Conservation (phyloP, 2,797 vertebrate genomes). For the Huso huso region DNA sequence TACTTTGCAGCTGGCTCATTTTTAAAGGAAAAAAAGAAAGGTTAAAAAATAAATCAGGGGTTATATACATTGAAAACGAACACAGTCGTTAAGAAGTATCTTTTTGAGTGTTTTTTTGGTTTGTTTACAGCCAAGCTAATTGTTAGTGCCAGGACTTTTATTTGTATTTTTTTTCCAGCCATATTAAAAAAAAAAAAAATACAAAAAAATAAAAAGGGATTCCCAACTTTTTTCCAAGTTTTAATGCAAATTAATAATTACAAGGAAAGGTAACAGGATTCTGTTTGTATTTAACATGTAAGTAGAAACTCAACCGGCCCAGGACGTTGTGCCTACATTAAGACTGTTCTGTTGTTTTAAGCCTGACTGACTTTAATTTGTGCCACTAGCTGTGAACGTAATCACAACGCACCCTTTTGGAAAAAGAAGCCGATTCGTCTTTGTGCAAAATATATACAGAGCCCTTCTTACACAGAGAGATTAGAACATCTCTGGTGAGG, state of each 20-base stretch:
- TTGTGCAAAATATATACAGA: neutral
- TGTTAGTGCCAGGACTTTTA: constrained; percentile 8
- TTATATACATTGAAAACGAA: too few relatives aligned
- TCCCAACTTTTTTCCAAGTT: constrained; percentile 29
- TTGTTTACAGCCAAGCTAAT: constrained; percentile 11
- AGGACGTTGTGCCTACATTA: constrained; percentile 27
- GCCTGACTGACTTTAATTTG: neutral
- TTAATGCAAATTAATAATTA: constrained; percentile 34
- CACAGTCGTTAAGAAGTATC: neutral
- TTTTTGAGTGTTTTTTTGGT: constrained; percentile 11
- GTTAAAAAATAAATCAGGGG: too few relatives aligned
- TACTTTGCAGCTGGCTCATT: too few relatives aligned
- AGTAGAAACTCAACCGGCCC: constrained; percentile 22
- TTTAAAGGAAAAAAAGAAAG: too few relatives aligned
- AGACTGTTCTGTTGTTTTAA: neutral
- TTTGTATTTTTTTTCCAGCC: constrained; percentile 41
- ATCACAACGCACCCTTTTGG: neutral
- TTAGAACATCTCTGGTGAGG: neutral
- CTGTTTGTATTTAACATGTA: constrained; percentile 41
- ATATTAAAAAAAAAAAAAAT: constrained; percentile 39
- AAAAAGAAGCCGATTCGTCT: neutral
- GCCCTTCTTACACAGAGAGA: neutral
- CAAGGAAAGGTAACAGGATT: constrained; percentile 36
- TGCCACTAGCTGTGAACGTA: too few relatives aligned
- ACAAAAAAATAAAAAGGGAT: constrained; percentile 6